Percentiles rank a stretch among this genome's conserved stretches.
These are phyloP conservation scores for Puma concolor DNA, from an alignment of 2,113 vertebrate species.

Conservation along the genomic window DNA sequence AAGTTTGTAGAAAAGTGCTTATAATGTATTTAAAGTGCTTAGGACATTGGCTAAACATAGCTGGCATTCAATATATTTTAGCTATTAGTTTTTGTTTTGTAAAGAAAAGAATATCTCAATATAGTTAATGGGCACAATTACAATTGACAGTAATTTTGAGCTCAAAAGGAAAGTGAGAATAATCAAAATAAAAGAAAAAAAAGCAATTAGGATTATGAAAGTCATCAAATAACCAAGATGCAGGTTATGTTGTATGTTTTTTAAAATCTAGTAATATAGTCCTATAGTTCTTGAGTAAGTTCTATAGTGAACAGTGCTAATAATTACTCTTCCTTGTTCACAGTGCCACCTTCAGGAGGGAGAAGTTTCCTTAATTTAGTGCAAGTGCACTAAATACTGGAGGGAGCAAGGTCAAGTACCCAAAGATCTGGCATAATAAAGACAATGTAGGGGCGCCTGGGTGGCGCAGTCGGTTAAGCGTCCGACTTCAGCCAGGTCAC, in stretches of 20 bases:
- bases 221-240: neutral
- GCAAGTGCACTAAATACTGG: neutral
- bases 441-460: no score
- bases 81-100: neutral
- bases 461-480: no score
- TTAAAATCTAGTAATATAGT: neutral
- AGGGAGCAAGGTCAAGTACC: neutral
- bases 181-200: neutral
- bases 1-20: neutral
- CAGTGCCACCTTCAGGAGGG: conserved; percentile 68
- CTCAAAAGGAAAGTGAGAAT: neutral
- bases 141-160: neutral
- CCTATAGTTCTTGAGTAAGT: neutral
- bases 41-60: neutral
- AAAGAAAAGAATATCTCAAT: neutral
- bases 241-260: neutral
- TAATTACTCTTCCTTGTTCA: neutral
- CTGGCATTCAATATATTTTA: neutral
- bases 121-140: neutral
- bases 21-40: neutral
- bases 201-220: neutral
- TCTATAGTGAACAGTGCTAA: neutral
- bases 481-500: no score
- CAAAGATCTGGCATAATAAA: neutral
- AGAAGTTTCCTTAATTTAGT: neutral